Base-by-base conservation (phyloP, 2,888 invertebrate species). In the Chrysodeixis includens region DNA sequence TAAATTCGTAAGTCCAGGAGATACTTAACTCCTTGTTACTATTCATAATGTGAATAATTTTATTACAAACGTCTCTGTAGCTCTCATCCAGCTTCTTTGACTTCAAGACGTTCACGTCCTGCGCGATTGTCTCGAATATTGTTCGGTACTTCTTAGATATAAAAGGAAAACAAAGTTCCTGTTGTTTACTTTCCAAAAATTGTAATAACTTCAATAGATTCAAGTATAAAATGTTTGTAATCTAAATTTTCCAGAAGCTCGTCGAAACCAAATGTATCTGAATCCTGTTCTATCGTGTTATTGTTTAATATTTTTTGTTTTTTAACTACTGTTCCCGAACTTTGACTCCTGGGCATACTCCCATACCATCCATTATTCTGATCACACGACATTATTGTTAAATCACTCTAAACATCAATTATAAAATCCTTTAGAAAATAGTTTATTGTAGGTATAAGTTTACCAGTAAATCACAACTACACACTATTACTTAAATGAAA, bases 61-160 rank as follows among this genome's bases (percentile, higher is more conserved):
- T 63, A 0, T 52, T 30, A 3, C 75, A 79, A 8, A 74, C 30
- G 0, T 32, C 4, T n/a, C 66, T 76, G 22, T 75, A 71, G 1
- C 52, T 20, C 0, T 55, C 49, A 59, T 79, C 66, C 10, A 84
- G 77, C 16, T 12, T 51, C 0, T 54, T 46, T 9, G 68, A 66
- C 32, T 62, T 64, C 20, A 89, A 71, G 35, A 78, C 69, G 0
- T 68, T 62, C 0, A 71, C 58, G 44, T 86, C 76, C 1, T 22
- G 53, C 3, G 69, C 78, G 12, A 90, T 70, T 12, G 72, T 73
- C 0, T 79, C 60, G 4, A 90, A 61, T 40, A 87, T 69, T 0
- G 79, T 78, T 44, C 86, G 79, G 7, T 81, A 64, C 1, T 66
- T 32, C 1, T 64, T 61, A 0, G 82, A 62, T 18, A 80, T 60